Evolutionary conservation across 23 tunicate species (phyloP).

Genomic region (Styela clava): DNA sequence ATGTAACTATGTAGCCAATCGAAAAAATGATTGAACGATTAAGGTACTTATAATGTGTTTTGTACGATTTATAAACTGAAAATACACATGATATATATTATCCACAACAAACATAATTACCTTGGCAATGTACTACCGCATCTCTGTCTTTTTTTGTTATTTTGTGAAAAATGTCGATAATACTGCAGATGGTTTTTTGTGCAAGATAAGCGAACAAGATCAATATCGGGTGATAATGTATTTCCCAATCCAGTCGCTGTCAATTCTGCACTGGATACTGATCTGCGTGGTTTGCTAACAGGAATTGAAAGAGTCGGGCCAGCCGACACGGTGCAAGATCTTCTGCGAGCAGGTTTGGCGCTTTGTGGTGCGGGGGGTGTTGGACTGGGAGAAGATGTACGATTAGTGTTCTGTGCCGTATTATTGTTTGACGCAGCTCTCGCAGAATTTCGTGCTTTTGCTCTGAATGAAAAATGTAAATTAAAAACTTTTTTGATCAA

Average conservation of each 20-base stretch:
- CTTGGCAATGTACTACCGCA: conserved; percentile 8
- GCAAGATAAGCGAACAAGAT: conserved; percentile 21
- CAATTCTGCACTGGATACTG: background rate
- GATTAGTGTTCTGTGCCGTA: background rate
- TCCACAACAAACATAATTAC: too few relatives aligned
- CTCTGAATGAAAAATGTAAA: conserved; percentile 5
- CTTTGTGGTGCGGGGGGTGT: conserved; percentile 14
- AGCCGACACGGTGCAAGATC: background rate
- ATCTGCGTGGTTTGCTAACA: background rate
- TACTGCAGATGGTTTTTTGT: conserved; percentile 31
- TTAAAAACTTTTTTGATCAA: background rate
- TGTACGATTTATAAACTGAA: too few relatives aligned
- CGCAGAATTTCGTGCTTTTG: conserved; percentile 11
- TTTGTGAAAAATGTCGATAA: background rate
- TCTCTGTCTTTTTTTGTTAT: conserved; percentile 3
- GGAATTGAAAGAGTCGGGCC: background rate
- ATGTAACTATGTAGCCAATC: too few relatives aligned
- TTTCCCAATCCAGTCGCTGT: background rate
- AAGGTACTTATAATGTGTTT: too few relatives aligned
- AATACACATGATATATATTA: too few relatives aligned
- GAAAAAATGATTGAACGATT: too few relatives aligned
- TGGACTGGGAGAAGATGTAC: background rate
- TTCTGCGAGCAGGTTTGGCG: conserved; percentile 6
- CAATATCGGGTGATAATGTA: conserved; percentile 15
- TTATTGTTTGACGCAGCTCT: conserved; percentile 1